phyloP scores from a whole-genome alignment of 2,888 invertebrate species.

The Timema cristinae region DNA sequence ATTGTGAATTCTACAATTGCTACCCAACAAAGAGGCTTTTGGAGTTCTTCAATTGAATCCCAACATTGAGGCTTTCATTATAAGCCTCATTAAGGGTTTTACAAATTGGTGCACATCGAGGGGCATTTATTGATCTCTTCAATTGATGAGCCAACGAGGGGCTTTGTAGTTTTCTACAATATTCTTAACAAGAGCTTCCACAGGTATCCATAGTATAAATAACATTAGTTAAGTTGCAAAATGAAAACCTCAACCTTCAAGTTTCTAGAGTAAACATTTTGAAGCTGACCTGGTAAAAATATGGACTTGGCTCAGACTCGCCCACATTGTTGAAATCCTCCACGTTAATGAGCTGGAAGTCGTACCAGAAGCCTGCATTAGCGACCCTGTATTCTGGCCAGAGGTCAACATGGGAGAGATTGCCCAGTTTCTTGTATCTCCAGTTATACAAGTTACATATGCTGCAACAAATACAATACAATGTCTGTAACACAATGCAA shows the following conservation, averaged over 20 bases:
- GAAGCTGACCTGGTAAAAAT: constrained; percentile 84
- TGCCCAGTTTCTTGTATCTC: constrained; percentile 94
- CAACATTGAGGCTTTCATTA: too few relatives aligned
- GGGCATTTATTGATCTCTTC: too few relatives aligned
- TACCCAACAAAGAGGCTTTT: too few relatives aligned
- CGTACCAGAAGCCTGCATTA: constrained; percentile 88
- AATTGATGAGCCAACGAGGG: too few relatives aligned
- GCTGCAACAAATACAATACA: constrained; percentile 46
- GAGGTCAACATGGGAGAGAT: constrained; percentile 81
- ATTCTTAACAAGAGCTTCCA: too few relatives aligned
- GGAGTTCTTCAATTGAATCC: too few relatives aligned
- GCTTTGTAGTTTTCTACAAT: too few relatives aligned
- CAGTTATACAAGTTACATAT: constrained; percentile 94
- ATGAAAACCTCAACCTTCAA: background rate
- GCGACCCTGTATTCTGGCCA: constrained; percentile 82
- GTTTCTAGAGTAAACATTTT: background rate
- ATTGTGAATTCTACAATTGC: too few relatives aligned
- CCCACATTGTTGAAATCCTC: constrained; percentile 95
- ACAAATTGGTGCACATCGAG: too few relatives aligned
- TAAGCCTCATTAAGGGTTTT: too few relatives aligned
- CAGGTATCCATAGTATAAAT: too few relatives aligned
- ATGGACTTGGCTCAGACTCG: constrained; percentile 96
- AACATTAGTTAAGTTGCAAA: background rate
- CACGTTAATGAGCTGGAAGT: constrained; percentile 95
- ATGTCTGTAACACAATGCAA: too few relatives aligned